A percentile compares a stretch with the other conserved stretches of the same genome.
These are phyloP conservation scores for Cynoglossus semilaevis DNA, from an alignment of 2,113 vertebrate species.

Conservation along the genomic window DNA sequence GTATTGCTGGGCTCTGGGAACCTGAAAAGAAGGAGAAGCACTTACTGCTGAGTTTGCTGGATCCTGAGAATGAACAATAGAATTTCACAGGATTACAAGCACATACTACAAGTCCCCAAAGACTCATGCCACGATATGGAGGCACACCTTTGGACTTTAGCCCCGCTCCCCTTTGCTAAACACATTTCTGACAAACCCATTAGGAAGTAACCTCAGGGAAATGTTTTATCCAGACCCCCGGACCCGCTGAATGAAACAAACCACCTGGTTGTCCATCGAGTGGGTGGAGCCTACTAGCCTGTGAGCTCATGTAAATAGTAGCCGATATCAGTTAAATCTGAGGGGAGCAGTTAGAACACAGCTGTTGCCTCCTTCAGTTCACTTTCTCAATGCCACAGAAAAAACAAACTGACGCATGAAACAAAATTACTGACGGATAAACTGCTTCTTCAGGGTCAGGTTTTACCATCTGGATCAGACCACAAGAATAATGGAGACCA, in stretches of 20 bases:
- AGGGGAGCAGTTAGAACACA: background rate
- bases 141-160: no score
- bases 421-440: background rate
- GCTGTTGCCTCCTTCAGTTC: background rate
- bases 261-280: background rate
- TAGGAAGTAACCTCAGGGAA: background rate
- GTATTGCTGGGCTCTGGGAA: no score
- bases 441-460: no score
- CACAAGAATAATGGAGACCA: no score
- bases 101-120: no score
- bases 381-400: background rate
- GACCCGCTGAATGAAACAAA: background rate
- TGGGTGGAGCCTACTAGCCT: background rate
- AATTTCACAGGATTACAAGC: no score
- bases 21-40: no score
- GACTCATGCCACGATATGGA: no score
- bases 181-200: background rate
- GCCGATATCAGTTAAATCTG: background rate
- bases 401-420: background rate
- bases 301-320: background rate
- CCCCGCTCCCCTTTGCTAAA: no score
- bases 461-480: no score
- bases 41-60: no score
- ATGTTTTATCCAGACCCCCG: background rate
- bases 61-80: no score